Evolutionary conservation across 2,797 vertebrate species (phyloP).

Genomic region (Podarcis siculus): DNA sequence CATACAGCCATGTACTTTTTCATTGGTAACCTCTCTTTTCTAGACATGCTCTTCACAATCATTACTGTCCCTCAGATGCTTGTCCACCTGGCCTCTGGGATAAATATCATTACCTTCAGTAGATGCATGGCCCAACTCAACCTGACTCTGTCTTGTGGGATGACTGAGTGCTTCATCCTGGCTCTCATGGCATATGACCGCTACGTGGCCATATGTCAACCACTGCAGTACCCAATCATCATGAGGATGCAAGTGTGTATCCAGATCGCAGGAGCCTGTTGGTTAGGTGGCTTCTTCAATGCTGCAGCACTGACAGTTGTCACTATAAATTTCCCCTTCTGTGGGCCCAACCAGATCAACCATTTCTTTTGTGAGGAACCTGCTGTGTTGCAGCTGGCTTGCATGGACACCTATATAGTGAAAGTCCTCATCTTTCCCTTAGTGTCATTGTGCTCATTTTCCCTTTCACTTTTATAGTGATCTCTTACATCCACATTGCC

Average conservation of each 20-base stretch:
- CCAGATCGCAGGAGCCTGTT: background rate
- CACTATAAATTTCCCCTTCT: background rate
- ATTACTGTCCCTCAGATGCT: constrained; percentile 11
- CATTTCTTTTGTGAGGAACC: constrained; percentile 25
- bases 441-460: background rate
- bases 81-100: background rate
- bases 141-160: background rate
- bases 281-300: background rate
- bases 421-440: background rate
- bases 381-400: constrained; percentile 8
- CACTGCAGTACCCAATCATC: background rate
- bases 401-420: background rate
- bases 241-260: constrained; percentile 13
- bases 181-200: constrained; percentile 26
- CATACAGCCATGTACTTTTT: constrained; percentile 49
- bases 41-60: constrained; percentile 5
- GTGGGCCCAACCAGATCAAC: background rate
- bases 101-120: constrained; percentile 1
- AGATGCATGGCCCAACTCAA: constrained; percentile 9
- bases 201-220: background rate
- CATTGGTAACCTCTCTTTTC: background rate
- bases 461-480: background rate
- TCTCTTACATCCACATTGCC: background rate
- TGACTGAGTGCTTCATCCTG: background rate
- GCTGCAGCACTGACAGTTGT: background rate